Evolutionary conservation across 2,113 vertebrate species (phyloP), one percentile per base, ranked within the genome.

Genomic region (Taurulus bubalis): DNA sequence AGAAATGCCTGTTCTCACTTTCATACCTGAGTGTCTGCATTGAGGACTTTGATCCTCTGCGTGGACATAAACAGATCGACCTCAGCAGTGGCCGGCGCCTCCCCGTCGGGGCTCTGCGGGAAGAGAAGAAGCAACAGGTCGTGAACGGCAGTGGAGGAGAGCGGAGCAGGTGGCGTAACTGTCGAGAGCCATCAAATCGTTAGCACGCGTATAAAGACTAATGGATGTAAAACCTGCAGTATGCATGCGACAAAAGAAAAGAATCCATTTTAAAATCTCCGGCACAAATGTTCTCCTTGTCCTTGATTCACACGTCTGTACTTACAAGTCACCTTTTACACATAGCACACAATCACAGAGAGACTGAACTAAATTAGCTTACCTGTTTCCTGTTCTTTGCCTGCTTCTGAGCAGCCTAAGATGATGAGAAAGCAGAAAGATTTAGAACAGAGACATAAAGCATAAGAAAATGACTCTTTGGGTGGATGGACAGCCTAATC

Each of bases 51-150:
- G 94, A 99, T 99, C 94, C 98, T 96, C 93, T 99, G 98, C 0
- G 97, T 99, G 53, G 98, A 99, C 91, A 99, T 98, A 90, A 99
- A 99, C 83, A 99, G 97, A 82, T 99, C 98, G 49, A 99, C 98
- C 89, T 99, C 98, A 0, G 96, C 96, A 75, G 96, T 95, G 26
- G 96, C 95, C 0, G 96, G 93, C 82, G 94, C 93, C 85, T 98
- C 97, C 0, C 95, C 93, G 92, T 97, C 97, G 12, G 96, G 95
- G 74, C 95, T 96, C 97, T 98, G 90, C 32, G 64, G 32, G 26
- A 74, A 32, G 8, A 34, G 26, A 62, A 9, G 49, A 62, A 40
- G 59, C 75, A 80, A 71, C 73, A 81, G 26, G 60, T 18, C 4
- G 55, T 6, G 32, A 58, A 51, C 11, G 16, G 42, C 28, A 70